phyloP scores from a whole-genome alignment of 2,888 invertebrate genomes.

The Hyles lineata region DNA sequence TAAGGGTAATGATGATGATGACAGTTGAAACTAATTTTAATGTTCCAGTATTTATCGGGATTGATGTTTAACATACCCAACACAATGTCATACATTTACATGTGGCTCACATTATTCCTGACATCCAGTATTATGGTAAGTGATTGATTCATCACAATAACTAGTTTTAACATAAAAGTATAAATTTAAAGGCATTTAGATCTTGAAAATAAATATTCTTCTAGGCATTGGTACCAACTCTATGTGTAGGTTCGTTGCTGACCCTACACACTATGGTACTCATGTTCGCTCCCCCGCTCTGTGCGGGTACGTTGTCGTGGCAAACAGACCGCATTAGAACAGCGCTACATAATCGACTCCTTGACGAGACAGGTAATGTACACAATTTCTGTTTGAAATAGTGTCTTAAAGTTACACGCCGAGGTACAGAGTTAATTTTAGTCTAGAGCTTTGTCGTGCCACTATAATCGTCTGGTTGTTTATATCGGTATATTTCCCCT shows the following conservation, averaged over 20 bases:
- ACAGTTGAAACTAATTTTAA: neutral
- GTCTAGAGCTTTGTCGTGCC: too few species aligned
- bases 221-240: neutral
- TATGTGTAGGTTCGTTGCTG: neutral
- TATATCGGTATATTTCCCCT: neutral
- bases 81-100: neutral
- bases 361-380: slow-evolving; percentile 30
- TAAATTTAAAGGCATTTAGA: too few species aligned
- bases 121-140: neutral
- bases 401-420: too few species aligned
- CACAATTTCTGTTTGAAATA: too few species aligned
- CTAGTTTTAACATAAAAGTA: too few species aligned
- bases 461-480: too few species aligned
- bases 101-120: neutral
- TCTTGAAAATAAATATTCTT: neutral
- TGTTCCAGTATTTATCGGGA: slow-evolving; percentile 4
- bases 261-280: neutral
- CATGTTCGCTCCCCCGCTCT: slow-evolving; percentile 30
- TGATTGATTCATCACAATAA: neutral
- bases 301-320: slow-evolving; percentile 32
- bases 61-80: slow-evolving; percentile 5
- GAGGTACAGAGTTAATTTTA: too few species aligned
- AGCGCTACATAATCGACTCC: slow-evolving; percentile 29
- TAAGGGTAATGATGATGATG: too few species aligned
- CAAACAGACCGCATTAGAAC: slow-evolving; percentile 31